phyloP scores from a whole-genome alignment of 2,113 vertebrate genomes.

The Agelaius phoeniceus region DNA sequence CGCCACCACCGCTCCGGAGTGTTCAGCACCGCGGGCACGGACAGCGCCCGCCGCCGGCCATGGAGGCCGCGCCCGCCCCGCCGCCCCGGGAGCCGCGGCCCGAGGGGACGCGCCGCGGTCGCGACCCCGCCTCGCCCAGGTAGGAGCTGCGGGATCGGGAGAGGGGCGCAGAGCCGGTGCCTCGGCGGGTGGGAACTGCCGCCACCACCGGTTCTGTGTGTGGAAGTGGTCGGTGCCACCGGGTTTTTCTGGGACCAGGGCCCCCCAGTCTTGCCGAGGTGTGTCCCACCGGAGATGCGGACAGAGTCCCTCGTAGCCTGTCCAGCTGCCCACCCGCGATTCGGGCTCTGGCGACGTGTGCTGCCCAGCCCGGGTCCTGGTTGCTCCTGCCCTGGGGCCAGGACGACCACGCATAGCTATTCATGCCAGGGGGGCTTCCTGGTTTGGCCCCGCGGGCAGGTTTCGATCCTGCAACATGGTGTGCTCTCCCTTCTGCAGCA shows the following conservation, averaged over 20 bases:
- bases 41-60: conserved; percentile 31
- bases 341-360: background rate
- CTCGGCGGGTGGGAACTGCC: background rate
- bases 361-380: background rate
- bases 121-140: conserved; percentile 7
- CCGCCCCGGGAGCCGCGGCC: background rate
- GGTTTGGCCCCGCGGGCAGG: background rate
- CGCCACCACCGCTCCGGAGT: background rate
- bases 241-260: background rate
- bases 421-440: accelerated
- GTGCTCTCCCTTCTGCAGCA: background rate
- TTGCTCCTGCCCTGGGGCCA: background rate
- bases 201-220: background rate
- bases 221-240: background rate
- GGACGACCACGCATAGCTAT: accelerated
- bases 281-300: background rate
- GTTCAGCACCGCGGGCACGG: conserved; percentile 33
- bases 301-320: background rate
- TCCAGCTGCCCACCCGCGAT: background rate
- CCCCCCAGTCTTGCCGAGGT: background rate
- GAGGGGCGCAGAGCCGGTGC: background rate
- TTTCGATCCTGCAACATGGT: background rate
- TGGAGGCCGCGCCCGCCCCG: background rate
- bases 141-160: background rate
- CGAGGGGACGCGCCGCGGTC: background rate